A percentile compares a stretch with the other conserved stretches of the same genome.
Evolutionary conservation across 2,113 vertebrate genomes (phyloP).

Genomic region (Syrrhaptes paradoxus): DNA sequence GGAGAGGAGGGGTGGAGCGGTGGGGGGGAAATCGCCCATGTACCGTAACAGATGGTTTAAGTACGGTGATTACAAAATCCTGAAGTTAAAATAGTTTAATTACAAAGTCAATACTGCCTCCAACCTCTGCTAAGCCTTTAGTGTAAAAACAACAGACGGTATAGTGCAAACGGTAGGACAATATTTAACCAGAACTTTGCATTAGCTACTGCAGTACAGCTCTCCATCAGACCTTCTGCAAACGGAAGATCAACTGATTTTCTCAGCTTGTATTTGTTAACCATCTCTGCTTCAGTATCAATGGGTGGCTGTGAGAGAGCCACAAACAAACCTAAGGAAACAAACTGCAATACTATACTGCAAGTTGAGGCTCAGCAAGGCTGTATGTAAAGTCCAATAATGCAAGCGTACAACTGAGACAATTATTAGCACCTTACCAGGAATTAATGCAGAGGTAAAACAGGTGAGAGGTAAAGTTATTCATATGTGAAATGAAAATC

Average conservation of each 20-base stretch:
- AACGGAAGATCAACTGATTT: conserved; percentile 76
- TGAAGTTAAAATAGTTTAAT: conserved; percentile 99
- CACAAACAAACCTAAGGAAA: background rate
- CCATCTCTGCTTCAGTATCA: conserved; percentile 57
- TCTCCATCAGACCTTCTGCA: conserved; percentile 75
- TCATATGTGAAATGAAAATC: background rate
- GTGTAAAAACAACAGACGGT: conserved; percentile 99
- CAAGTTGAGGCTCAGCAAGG: background rate
- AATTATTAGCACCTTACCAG: background rate
- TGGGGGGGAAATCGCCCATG: conserved; percentile 38
- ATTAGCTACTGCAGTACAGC: conserved; percentile 80
- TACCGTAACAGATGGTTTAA: conserved; percentile 94
- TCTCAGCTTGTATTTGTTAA: conserved; percentile 69
- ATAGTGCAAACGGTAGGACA: conserved; percentile 92
- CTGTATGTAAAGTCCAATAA: background rate
- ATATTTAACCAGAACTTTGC: conserved; percentile 99
- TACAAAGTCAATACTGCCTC: conserved; percentile 99
- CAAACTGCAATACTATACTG: background rate
- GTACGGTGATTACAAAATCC: conserved; percentile 98
- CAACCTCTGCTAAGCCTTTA: conserved; percentile 88
- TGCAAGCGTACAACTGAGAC: background rate
- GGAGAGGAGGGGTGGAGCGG: conserved; percentile 14
- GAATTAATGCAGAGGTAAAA: background rate
- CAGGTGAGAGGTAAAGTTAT: background rate
- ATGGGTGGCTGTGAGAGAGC: background rate